These are phyloP conservation scores for Amphipoea lucens DNA, from an alignment of 2,888 invertebrate species.

Conservation along the genomic window DNA sequence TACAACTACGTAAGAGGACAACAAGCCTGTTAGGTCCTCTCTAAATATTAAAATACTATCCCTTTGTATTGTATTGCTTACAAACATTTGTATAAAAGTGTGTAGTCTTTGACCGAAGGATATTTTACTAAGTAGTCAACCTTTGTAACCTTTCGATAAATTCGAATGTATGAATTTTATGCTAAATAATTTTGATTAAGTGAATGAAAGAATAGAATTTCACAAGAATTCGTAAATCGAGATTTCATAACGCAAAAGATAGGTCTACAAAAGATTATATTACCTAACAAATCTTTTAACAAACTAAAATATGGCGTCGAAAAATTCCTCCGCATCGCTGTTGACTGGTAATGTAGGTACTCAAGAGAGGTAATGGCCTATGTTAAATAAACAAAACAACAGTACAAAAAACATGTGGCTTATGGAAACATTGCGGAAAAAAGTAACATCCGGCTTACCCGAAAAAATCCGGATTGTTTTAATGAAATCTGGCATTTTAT, in stretches of 20 bases:
- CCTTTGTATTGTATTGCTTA: not conserved
- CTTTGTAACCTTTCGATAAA: not conserved
- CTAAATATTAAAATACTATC: not conserved
- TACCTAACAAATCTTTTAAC: not conserved
- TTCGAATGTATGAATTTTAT: not conserved
- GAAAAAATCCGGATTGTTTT: not conserved
- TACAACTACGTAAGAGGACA: not conserved
- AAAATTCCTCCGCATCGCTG: no score
- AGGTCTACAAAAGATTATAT: not conserved
- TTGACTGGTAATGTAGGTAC: no score
- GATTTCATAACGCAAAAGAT: not conserved
- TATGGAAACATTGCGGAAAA: not conserved
- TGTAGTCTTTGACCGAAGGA: not conserved
- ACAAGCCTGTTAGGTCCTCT: not conserved
- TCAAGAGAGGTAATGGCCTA: no score
- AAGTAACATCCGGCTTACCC: constrained; percentile 13
- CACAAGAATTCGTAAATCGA: not conserved
- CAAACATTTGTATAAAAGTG: not conserved
- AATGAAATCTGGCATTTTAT: constrained; percentile 27
- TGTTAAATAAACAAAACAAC: not conserved
- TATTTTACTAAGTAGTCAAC: not conserved
- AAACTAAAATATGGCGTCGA: no score
- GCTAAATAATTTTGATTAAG: not conserved
- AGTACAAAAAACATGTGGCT: not conserved
- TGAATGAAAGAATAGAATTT: not conserved